Percentiles rank a stretch among this genome's conserved stretches.
These are phyloP conservation scores for human DNA, from an alignment of 2,113 vertebrate genomes.

Conservation along the genomic window DNA sequence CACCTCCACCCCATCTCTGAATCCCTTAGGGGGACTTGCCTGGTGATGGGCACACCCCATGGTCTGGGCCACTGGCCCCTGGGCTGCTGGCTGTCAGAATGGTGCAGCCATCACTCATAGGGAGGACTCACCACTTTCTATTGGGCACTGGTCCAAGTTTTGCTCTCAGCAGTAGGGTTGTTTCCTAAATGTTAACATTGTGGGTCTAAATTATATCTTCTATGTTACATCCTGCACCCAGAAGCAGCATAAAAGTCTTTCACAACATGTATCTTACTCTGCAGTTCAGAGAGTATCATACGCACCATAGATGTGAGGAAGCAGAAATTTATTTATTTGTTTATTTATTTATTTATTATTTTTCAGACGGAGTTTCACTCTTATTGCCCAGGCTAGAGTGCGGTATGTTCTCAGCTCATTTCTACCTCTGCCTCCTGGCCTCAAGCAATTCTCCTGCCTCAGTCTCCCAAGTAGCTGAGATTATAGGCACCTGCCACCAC, in stretches of 20 bases:
- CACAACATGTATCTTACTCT: rapidly evolving
- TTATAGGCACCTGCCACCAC: no score
- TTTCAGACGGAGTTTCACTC: no score
- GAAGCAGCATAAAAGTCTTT: neutral
- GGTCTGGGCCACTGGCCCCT: no score
- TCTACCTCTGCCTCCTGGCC: no score
- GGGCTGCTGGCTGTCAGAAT: neutral
- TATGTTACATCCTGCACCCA: neutral
- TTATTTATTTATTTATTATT: no score
- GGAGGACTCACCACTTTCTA: neutral
- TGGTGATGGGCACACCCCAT: no score
- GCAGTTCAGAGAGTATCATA: neutral
- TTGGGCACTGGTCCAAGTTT: neutral
- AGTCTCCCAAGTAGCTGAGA: no score
- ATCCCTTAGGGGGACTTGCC: neutral
- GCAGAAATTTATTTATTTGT: neutral
- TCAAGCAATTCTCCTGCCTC: no score
- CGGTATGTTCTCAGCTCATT: no score
- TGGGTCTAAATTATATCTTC: neutral
- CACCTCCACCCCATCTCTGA: neutral
- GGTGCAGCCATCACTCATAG: neutral
- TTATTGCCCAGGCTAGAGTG: no score
- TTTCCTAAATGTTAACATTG: neutral
- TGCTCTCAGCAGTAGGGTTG: neutral
- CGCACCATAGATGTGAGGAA: neutral